Conservation (phyloP, 2,888 invertebrate genomes). For the Erebia palarica region DNA sequence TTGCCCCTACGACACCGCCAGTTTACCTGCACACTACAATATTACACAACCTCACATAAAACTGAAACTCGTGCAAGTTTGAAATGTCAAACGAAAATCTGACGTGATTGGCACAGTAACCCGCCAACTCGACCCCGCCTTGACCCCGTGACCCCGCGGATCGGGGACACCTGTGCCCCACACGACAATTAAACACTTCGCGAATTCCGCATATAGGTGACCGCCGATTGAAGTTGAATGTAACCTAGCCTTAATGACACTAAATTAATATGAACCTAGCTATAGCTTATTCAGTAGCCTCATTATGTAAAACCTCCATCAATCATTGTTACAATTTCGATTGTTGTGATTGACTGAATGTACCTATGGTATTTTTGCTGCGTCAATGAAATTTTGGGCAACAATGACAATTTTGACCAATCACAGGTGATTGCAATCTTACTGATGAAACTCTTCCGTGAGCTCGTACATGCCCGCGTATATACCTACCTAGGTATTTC, state of each 20-base stretch:
- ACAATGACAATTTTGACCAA: too few relatives aligned
- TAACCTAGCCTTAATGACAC: background rate
- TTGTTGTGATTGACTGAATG: too few relatives aligned
- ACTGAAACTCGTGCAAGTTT: background rate
- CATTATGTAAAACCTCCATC: too few relatives aligned
- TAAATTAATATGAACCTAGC: background rate
- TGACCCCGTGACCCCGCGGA: background rate
- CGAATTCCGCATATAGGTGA: background rate
- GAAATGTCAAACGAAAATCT: background rate
- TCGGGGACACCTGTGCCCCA: constrained; percentile 1
- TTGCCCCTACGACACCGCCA: background rate
- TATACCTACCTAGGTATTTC: background rate
- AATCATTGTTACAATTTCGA: too few relatives aligned
- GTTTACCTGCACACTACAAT: background rate
- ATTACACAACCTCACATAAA: background rate
- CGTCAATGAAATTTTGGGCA: too few relatives aligned
- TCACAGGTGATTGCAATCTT: too few relatives aligned
- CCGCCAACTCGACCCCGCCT: background rate
- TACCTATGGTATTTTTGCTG: too few relatives aligned
- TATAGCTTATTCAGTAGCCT: background rate
- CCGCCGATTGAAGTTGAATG: background rate
- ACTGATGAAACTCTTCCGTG: background rate
- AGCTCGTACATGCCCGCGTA: background rate
- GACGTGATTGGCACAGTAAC: background rate
- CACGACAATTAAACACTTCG: constrained; percentile 1